These are phyloP conservation scores for Tinea semifulvella DNA, from an alignment of 2,888 invertebrate species.

Conservation along the genomic window DNA sequence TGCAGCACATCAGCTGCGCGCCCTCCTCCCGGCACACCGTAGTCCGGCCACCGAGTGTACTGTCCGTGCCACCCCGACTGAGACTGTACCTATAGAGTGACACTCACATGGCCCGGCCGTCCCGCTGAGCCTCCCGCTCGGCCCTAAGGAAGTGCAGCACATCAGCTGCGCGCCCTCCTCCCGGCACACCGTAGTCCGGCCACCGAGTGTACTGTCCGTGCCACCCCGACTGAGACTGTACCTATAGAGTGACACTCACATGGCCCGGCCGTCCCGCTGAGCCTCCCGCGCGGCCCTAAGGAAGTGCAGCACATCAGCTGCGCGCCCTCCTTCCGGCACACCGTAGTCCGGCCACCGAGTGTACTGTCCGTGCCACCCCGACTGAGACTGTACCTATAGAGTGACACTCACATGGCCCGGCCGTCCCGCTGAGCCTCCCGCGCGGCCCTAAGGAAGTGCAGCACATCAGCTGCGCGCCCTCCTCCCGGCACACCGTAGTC, in stretches of 20 bases:
- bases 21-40: slow-evolving; percentile 86
- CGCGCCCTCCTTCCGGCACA: slow-evolving; percentile 82
- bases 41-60: slow-evolving; percentile 92
- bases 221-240: slow-evolving; percentile 74
- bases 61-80: slow-evolving; percentile 84
- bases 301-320: slow-evolving; percentile 90
- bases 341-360: slow-evolving; percentile 94
- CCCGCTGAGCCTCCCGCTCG: slow-evolving; percentile 84
- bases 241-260: too few species aligned
- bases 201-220: slow-evolving; percentile 94
- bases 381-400: slow-evolving; percentile 78
- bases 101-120: slow-evolving; percentile 20
- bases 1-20: slow-evolving; percentile 90
- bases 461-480: slow-evolving; percentile 84
- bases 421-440: slow-evolving; percentile 78
- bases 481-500: slow-evolving; percentile 94
- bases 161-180: slow-evolving; percentile 79
- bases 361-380: slow-evolving; percentile 88
- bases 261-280: slow-evolving; percentile 62
- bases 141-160: slow-evolving; percentile 89
- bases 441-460: slow-evolving; percentile 87
- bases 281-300: slow-evolving; percentile 84
- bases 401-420: neutral
- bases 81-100: slow-evolving; percentile 81
- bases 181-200: slow-evolving; percentile 96